A percentile compares a stretch with the other conserved stretches of the same genome.
phyloP scores from a whole-genome alignment of 2,113 vertebrate species.

The Trematocara zebra region DNA sequence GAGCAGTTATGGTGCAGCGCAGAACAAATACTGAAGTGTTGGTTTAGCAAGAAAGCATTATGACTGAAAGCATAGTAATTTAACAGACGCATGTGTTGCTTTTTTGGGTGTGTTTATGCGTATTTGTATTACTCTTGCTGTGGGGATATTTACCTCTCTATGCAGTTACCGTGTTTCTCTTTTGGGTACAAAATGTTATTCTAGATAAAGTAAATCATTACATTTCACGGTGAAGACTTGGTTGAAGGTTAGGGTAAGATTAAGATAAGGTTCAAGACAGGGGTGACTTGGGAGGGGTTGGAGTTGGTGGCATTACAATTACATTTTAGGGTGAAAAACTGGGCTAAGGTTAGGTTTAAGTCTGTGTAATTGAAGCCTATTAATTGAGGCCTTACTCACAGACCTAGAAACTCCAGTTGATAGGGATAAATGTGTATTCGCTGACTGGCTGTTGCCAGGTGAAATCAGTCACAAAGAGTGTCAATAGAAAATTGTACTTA shows the following conservation, averaged over 20 bases:
- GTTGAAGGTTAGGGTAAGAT: not conserved
- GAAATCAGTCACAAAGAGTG: not conserved
- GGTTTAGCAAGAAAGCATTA: constrained; percentile 21
- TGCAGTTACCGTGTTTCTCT: not conserved
- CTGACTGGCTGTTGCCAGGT: not conserved
- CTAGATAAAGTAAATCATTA: not conserved
- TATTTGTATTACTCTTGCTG: not conserved
- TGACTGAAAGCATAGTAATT: not conserved
- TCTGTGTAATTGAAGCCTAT: not conserved
- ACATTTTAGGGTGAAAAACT: not conserved
- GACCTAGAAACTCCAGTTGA: not conserved
- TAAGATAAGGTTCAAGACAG: not conserved
- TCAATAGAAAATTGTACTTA: too few species aligned
- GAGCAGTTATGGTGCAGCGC: constrained; percentile 28
- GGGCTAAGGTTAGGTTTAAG: not conserved
- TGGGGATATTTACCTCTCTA: not conserved
- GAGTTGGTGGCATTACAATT: not conserved
- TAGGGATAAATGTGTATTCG: not conserved
- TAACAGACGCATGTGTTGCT: not conserved
- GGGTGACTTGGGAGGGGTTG: not conserved
- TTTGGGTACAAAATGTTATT: not conserved
- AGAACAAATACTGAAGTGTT: constrained; percentile 47
- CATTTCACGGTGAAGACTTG: not conserved
- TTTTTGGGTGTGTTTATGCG: not conserved
- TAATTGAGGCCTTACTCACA: not conserved